These are phyloP conservation scores for Diarsia brunnea DNA, from an alignment of 2,888 invertebrate species.

Conservation along the genomic window DNA sequence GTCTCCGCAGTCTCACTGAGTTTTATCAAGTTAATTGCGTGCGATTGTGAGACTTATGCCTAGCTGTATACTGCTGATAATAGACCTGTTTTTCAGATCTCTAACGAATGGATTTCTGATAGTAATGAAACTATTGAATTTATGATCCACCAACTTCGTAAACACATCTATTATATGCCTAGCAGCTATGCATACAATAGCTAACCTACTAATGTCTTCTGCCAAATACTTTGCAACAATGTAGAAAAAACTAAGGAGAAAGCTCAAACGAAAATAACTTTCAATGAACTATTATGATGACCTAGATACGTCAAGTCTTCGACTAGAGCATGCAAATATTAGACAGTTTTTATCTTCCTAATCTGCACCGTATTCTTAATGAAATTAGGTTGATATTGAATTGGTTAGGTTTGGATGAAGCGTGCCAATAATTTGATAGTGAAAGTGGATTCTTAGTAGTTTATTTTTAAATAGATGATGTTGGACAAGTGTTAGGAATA, in stretches of 20 bases:
- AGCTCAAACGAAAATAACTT: constrained; percentile 55
- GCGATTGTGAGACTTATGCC: too few species aligned
- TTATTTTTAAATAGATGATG: constrained; percentile 48
- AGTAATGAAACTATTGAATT: background rate
- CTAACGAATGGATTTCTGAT: background rate
- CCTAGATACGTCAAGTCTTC: constrained; percentile 56
- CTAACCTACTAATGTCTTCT: background rate
- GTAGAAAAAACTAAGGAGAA: constrained; percentile 50
- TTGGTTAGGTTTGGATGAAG: background rate
- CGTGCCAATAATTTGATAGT: constrained; percentile 61
- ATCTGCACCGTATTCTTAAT: constrained; percentile 30
- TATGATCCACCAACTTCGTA: background rate
- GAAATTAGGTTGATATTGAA: constrained; percentile 43
- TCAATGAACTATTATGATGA: constrained; percentile 53
- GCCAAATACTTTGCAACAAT: constrained; percentile 22
- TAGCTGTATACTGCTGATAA: too few species aligned
- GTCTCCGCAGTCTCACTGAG: too few species aligned
- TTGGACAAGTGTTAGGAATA: constrained; percentile 42
- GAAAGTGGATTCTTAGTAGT: constrained; percentile 55
- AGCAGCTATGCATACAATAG: background rate
- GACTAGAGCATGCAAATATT: constrained; percentile 48
- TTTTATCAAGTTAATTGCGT: too few species aligned
- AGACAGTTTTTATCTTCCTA: constrained; percentile 3
- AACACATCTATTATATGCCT: background rate
- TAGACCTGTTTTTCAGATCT: background rate